Conservation (phyloP, 2,888 invertebrate species). For the Hololepta plana region DNA sequence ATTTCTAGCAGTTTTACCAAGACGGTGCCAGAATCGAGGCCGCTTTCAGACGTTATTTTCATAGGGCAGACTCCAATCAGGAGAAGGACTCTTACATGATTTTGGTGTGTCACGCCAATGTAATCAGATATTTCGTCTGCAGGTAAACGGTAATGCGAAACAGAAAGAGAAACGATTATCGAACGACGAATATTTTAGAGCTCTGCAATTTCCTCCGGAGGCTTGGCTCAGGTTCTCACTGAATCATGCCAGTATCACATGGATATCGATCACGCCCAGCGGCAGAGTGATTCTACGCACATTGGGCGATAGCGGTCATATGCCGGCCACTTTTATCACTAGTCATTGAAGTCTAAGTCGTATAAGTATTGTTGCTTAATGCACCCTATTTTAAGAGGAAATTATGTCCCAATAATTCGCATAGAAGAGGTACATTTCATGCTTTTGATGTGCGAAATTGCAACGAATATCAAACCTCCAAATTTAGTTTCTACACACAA, state of each 20-base stretch:
- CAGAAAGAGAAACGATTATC: too few species aligned
- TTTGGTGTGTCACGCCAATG: conserved; percentile 94
- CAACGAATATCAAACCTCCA: too few species aligned
- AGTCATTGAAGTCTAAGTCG: conserved; percentile 17
- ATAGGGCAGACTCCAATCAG: conserved; percentile 71
- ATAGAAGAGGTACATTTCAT: too few species aligned
- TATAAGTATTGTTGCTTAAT: neutral
- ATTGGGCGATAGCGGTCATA: conserved; percentile 80
- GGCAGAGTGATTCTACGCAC: conserved; percentile 69
- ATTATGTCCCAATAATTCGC: too few species aligned
- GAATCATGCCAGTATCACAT: conserved; percentile 86
- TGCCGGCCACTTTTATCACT: conserved; percentile 57
- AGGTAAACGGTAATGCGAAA: conserved; percentile 41
- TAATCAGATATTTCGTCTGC: conserved; percentile 83
- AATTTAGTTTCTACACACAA: too few species aligned
- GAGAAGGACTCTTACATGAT: conserved; percentile 70
- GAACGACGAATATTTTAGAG: too few species aligned
- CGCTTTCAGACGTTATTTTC: conserved; percentile 83
- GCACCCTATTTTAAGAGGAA: neutral
- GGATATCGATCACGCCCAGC: conserved; percentile 68
- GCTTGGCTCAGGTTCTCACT: conserved; percentile 88
- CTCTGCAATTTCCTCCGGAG: conserved; percentile 91
- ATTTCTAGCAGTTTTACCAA: conserved; percentile 72
- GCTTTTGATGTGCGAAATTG: too few species aligned
- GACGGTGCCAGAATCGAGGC: conserved; percentile 92